phyloP scores from a whole-genome alignment of 2,888 invertebrate genomes.

The Crocallis elinguaria region DNA sequence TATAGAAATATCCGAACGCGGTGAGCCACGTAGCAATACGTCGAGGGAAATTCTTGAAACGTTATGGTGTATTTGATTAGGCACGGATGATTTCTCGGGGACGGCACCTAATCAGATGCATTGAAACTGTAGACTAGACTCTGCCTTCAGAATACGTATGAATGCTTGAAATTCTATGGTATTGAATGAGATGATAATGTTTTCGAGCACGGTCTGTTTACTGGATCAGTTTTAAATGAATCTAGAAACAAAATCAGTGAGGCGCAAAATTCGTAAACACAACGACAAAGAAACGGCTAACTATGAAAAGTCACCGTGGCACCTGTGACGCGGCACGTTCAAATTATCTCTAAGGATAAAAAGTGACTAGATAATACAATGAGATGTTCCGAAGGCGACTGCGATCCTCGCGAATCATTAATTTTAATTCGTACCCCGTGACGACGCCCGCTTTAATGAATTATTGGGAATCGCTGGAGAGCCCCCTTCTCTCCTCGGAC shows the following conservation, averaged over 20 bases:
- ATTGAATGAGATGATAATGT: neutral
- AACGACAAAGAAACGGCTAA: conserved; percentile 46
- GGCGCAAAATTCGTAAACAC: no score
- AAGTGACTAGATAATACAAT: conserved; percentile 76
- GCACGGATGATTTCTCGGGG: conserved; percentile 17
- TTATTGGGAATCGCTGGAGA: conserved; percentile 81
- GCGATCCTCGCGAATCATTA: conserved; percentile 81
- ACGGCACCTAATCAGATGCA: conserved; percentile 18
- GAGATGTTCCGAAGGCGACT: conserved; percentile 69
- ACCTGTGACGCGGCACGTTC: conserved; percentile 71
- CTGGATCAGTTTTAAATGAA: no score
- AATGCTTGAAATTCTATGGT: neutral
- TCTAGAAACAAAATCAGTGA: neutral
- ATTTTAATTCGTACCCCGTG: conserved; percentile 83
- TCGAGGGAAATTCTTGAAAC: conserved; percentile 33
- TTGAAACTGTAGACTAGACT: neutral
- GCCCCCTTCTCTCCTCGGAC: conserved; percentile 63
- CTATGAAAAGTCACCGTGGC: conserved; percentile 66
- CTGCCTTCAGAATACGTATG: neutral
- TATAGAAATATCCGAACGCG: conserved; percentile 39
- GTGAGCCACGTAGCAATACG: conserved; percentile 27
- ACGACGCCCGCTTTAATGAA: conserved; percentile 80
- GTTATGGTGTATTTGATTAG: conserved; percentile 29
- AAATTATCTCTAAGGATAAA: conserved; percentile 75
- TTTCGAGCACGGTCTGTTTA: no score